These are phyloP conservation scores for Poecilia velifera DNA, from an alignment of 2,797 vertebrate species.

Conservation along the genomic window DNA sequence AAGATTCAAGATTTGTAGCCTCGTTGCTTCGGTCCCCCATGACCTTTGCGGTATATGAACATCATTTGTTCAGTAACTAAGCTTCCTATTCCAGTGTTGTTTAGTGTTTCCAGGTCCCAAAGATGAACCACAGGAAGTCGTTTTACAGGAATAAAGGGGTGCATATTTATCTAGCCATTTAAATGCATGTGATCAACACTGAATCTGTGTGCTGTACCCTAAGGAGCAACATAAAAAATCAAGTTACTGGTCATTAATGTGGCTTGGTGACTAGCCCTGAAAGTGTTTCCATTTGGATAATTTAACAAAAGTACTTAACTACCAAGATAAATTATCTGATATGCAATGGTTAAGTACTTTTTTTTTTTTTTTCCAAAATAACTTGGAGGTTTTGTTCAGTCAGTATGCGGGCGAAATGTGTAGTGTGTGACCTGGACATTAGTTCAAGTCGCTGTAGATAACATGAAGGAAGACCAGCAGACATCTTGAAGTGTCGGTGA, in stretches of 20 bases:
- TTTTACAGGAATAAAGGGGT: neutral
- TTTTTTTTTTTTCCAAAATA: neutral
- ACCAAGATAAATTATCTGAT: neutral
- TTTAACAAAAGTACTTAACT: neutral
- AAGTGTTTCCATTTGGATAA: neutral
- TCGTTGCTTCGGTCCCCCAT: neutral
- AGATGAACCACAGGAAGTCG: neutral
- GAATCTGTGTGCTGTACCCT: neutral
- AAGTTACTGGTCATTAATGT: neutral
- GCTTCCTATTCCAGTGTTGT: neutral
- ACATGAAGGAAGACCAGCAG: neutral
- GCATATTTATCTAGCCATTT: neutral
- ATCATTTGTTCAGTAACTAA: conserved; percentile 1
- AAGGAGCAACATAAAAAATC: neutral
- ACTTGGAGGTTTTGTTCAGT: neutral
- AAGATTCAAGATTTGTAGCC: conserved; percentile 3
- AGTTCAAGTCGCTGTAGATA: neutral
- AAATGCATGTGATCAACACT: neutral
- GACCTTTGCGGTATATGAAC: conserved; percentile 2
- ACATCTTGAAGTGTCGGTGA: neutral
- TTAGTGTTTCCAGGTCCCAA: conserved; percentile 9
- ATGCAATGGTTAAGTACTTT: neutral
- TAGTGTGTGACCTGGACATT: neutral
- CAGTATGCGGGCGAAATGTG: neutral
- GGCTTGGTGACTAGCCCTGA: neutral